These are phyloP conservation scores for Tinamus guttatus DNA, from an alignment of 2,113 vertebrate species.

Conservation along the genomic window DNA sequence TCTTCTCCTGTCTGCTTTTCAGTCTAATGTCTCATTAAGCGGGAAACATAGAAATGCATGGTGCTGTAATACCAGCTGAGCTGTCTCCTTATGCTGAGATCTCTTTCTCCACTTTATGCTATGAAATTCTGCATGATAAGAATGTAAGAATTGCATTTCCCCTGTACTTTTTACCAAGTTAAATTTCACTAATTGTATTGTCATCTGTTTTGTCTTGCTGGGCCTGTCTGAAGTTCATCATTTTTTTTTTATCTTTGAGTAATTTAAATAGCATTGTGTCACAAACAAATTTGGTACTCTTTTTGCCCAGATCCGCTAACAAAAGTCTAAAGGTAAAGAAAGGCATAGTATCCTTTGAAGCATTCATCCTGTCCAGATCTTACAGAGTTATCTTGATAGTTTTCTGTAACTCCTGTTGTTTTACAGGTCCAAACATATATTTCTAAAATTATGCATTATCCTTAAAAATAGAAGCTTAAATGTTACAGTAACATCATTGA, in stretches of 20 bases:
- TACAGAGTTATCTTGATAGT: neutral
- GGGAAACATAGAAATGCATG: neutral
- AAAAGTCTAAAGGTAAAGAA: neutral
- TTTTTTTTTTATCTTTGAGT: neutral
- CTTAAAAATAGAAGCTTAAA: neutral
- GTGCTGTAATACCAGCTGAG: neutral
- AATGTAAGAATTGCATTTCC: neutral
- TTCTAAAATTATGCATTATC: neutral
- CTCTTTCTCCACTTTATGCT: neutral
- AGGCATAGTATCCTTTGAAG: neutral
- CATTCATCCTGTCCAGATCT: neutral
- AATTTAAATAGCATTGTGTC: neutral
- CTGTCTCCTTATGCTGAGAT: neutral
- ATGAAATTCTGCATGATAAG: neutral
- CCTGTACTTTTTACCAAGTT: neutral
- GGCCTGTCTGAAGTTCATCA: neutral
- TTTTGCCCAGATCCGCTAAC: neutral
- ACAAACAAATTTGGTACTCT: neutral
- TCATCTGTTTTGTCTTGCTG: neutral
- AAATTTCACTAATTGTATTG: neutral
- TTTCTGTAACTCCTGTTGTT: neutral
- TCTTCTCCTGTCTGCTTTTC: neutral
- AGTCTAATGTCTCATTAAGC: neutral
- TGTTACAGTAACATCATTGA: fast-evolving
- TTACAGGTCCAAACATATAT: neutral